These are phyloP conservation scores for Tetrapedia diversipes DNA, from an alignment of 2,888 invertebrate species.

Conservation along the genomic window DNA sequence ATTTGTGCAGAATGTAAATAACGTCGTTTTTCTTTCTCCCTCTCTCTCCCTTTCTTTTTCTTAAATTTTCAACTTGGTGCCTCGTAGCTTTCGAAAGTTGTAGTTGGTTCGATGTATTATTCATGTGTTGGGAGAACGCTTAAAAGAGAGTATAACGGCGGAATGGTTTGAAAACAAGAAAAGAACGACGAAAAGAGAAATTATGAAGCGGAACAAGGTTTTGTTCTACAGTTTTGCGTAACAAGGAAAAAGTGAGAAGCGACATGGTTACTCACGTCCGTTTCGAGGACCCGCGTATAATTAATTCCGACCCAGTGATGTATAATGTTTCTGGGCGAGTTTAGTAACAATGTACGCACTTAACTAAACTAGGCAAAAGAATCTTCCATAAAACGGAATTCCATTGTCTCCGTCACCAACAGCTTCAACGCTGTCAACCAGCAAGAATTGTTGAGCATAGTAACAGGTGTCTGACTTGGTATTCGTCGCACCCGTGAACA, in stretches of 20 bases:
- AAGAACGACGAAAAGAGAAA: not conserved
- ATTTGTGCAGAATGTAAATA: not conserved
- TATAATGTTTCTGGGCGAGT: not conserved
- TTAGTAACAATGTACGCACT: not conserved
- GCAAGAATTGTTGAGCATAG: constrained; percentile 35
- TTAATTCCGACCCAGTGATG: not conserved
- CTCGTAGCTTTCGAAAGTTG: too few species aligned
- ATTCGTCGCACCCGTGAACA: constrained; percentile 60
- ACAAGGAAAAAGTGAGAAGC: too few species aligned
- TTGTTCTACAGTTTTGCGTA: not conserved
- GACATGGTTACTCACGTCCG: constrained; percentile 4
- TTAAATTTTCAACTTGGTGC: not conserved
- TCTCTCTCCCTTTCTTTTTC: too few species aligned
- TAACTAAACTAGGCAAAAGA: not conserved
- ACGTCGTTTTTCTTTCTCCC: not conserved
- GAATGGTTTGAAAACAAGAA: too few species aligned
- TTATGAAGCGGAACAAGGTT: not conserved
- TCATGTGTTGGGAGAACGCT: not conserved
- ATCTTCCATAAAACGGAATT: constrained; percentile 1
- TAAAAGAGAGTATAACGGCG: not conserved
- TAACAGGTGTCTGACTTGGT: constrained; percentile 67
- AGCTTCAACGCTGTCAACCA: constrained; percentile 24
- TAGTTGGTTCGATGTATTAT: not conserved
- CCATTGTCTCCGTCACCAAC: constrained; percentile 35
- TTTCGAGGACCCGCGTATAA: not conserved